Conservation (phyloP, 2,797 vertebrate species). For the Synanceia verrucosa region DNA sequence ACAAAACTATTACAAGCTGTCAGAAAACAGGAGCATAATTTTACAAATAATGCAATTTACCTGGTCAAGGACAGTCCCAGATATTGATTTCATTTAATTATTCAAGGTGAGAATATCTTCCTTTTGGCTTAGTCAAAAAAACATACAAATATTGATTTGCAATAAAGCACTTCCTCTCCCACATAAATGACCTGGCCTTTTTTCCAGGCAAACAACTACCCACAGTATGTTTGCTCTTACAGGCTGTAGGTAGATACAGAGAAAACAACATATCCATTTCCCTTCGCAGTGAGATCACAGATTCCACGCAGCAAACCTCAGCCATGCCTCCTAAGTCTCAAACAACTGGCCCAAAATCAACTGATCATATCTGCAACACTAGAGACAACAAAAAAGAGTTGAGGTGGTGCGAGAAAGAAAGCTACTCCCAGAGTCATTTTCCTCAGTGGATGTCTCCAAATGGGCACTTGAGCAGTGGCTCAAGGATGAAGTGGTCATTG, state of each 20-base stretch:
- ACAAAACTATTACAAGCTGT: not conserved
- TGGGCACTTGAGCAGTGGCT: constrained; percentile 32
- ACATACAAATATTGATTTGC: constrained; percentile 45
- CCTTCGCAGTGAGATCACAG: constrained; percentile 46
- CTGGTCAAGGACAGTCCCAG: not conserved
- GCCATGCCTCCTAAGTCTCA: constrained; percentile 53
- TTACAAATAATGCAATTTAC: not conserved
- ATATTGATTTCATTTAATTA: constrained; percentile 21
- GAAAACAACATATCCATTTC: constrained; percentile 72
- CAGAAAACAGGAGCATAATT: not conserved
- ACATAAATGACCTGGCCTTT: constrained; percentile 34
- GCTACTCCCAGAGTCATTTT: constrained; percentile 51
- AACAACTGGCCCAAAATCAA: constrained; percentile 56
- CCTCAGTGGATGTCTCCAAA: constrained; percentile 32
- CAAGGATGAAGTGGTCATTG: constrained; percentile 26
- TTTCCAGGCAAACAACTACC: constrained; percentile 39
- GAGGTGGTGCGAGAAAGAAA: constrained; percentile 60
- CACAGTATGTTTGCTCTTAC: constrained; percentile 56
- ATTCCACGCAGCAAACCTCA: constrained; percentile 45
- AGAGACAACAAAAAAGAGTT: constrained; percentile 63
- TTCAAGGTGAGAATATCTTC: constrained; percentile 19
- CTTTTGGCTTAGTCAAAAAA: constrained; percentile 22
- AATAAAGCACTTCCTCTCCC: constrained; percentile 23
- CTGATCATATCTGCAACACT: constrained; percentile 66
- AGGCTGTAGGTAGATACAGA: constrained; percentile 62